Evolutionary conservation across 2,113 vertebrate species (phyloP), one percentile per base, ranked within the genome.

Genomic region (Sardina pilchardus): DNA sequence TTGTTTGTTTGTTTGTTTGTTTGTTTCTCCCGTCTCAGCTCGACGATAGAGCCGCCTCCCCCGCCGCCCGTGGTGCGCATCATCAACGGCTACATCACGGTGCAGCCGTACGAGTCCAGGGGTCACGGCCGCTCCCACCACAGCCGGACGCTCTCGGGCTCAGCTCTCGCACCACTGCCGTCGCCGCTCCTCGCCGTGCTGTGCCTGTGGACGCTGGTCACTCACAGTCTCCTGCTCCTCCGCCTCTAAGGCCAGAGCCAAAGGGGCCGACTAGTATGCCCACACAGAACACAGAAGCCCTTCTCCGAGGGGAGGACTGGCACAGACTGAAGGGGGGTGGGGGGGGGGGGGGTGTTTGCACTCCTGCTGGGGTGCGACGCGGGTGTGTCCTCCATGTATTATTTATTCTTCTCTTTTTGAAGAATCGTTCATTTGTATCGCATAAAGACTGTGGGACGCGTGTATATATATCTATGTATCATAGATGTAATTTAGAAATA

Each of bases 11-110:
- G 48, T 50, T 50, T 50, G 48, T 85, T 19, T 63, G 30, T 82
- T 86, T 36, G 89, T 7, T 34, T 88, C 89, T 94, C 39, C 44
- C 12, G 82, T 84, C 92, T 19, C 91, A 97, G 96, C 84, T 90
- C 94, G 1, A 91, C 95, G 0, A 88, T 93, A 7, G 93, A 93
- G 87, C 92, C 95, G 86, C 92, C 95, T 24, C 94, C 95, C 0
- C 94, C 92, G 71, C 95, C 95, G 10, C 93, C 95, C 0, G 86
- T 93, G 89, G 95, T 95, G 56, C 94, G 91, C 59, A 93, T 97
- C 89, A 94, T 96, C 84, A 96, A 97, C 0, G 95, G 96, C 6
- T 95, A 96, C 92, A 93, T 96, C 89, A 95, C 96, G 0, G 92
- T 96, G 0, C 91, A 96, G 85, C 93, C 95, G 1, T 90, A 89